Conservation (phyloP, 2,888 invertebrate species). For the Drosophila formosana region DNA sequence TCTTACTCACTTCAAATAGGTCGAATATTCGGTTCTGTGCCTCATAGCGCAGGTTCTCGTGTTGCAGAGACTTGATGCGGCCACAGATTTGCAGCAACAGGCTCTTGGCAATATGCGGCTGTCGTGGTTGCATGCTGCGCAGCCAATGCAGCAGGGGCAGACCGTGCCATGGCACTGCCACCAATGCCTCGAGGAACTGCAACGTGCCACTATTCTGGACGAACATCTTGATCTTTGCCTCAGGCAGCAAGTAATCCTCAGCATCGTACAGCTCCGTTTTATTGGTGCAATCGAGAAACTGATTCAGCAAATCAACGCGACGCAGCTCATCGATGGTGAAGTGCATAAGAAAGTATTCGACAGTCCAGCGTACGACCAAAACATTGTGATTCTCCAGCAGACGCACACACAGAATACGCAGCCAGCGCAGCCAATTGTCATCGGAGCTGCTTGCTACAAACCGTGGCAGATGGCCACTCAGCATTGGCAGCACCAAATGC, state of each 20-base stretch:
- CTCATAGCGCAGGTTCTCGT: conserved; percentile 61
- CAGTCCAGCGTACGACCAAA: conserved; percentile 72
- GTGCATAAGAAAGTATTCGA: conserved; percentile 65
- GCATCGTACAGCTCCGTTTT: conserved; percentile 73
- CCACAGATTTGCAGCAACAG: conserved; percentile 57
- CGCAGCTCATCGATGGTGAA: conserved; percentile 50
- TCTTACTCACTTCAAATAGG: conserved; percentile 39
- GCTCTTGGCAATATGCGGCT: conserved; percentile 29
- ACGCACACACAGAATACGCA: conserved; percentile 61
- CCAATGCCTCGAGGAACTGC: conserved; percentile 38
- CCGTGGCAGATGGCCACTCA: conserved; percentile 47
- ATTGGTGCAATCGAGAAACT: conserved; percentile 72
- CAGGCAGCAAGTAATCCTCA: conserved; percentile 53
- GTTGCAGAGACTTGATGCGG: conserved; percentile 67
- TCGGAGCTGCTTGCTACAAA: conserved; percentile 29
- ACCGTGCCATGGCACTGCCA: conserved; percentile 73
- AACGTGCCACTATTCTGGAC: conserved; percentile 39
- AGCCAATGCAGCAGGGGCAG: conserved; percentile 77
- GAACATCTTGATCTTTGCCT: conserved; percentile 43
- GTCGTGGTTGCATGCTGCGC: conserved; percentile 27
- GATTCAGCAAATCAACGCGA: conserved; percentile 42
- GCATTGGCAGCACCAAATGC: conserved; percentile 77
- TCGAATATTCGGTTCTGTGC: conserved; percentile 34
- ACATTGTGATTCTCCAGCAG: conserved; percentile 72
- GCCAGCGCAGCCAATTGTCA: conserved; percentile 38